Conservation (phyloP, 2,113 vertebrate species). For the Pholis gunnellus region DNA sequence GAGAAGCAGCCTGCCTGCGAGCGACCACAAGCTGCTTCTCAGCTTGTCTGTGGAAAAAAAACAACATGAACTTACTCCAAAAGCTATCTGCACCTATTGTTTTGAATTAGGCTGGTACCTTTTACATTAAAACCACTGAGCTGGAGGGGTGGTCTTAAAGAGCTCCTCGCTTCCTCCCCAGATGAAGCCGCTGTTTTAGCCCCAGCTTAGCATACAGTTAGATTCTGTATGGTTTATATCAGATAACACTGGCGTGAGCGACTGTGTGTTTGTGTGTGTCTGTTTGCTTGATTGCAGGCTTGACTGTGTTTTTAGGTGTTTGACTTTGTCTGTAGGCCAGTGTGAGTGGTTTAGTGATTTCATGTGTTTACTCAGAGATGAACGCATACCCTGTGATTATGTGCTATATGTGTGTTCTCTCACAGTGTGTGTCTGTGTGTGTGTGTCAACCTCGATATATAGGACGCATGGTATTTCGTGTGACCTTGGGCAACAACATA, state of each 20-base stretch:
- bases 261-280: slow-evolving; percentile 23
- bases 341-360: slow-evolving; percentile 65
- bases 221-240: slow-evolving; percentile 61
- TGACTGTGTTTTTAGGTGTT: slow-evolving; percentile 70
- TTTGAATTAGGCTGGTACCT: slow-evolving; percentile 59
- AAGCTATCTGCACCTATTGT: slow-evolving; percentile 55
- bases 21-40: slow-evolving; percentile 54
- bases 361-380: slow-evolving; percentile 68
- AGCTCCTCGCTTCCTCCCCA: slow-evolving; percentile 59
- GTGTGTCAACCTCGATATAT: slow-evolving; percentile 43
- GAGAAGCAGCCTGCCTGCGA: slow-evolving; percentile 49
- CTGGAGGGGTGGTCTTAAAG: slow-evolving; percentile 64
- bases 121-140: slow-evolving; percentile 66
- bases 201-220: slow-evolving; percentile 53
- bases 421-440: slow-evolving; percentile 33
- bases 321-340: slow-evolving; percentile 64
- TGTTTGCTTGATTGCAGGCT: slow-evolving; percentile 71
- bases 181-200: slow-evolving; percentile 46
- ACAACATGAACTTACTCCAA: slow-evolving; percentile 44
- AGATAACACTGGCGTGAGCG: slow-evolving; percentile 40
- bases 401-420: slow-evolving; percentile 49
- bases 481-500: slow-evolving; percentile 59
- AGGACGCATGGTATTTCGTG: slow-evolving; percentile 29
- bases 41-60: slow-evolving; percentile 41
- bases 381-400: slow-evolving; percentile 64